Evolutionary conservation across 1,140 invertebrate species (phyloP), one percentile per base, ranked within the genome.

Genomic region (Bactericera cockerelli): DNA sequence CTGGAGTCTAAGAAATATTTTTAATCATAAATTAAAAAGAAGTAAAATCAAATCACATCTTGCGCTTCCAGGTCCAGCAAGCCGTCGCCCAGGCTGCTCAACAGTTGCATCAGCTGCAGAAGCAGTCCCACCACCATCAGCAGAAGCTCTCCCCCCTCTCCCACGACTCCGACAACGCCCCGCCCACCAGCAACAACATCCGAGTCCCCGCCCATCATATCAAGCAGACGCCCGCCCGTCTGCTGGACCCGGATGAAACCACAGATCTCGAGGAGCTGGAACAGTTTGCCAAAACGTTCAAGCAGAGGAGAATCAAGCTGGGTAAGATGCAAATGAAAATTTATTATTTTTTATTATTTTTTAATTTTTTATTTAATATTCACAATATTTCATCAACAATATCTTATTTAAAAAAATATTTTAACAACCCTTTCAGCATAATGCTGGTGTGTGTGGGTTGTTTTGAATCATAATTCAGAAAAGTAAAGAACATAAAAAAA

Each of bases 261-360:
- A 92, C 91, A 10, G 93, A 96, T 71, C 78, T 97, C 25, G 92
- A 95, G 71, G 93, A 97, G 69, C 76, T 97, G 26, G 93, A 96
- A 71, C 90, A 95, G 67, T 97, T 97, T 70, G 93, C 93, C 26
- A 95, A 96, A 71, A 92, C 89, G 6, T 97, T 97, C 71, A 97
- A 97, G 69, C 92, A 96, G 73, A 76, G 92, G 54, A 76, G 93
- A 65, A 97, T 97, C 64, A 97, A 97, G 73, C 77, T 96, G 64
- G 90, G 82, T 84, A 69, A 67, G 70, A n/a, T n/a, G n/a, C n/a
- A n/a, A n/a, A n/a, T n/a, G n/a, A n/a, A n/a, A n/a, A n/a, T n/a
- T 66, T 36, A 58, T 39, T 55, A 58, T 58, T 22, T 28, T 26
- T 16, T 53, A 26, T n/a, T n/a, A n/a, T n/a, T n/a, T n/a, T n/a